Evolutionary conservation across 2,113 vertebrate species (phyloP).

Genomic region (Vombatus ursinus): DNA sequence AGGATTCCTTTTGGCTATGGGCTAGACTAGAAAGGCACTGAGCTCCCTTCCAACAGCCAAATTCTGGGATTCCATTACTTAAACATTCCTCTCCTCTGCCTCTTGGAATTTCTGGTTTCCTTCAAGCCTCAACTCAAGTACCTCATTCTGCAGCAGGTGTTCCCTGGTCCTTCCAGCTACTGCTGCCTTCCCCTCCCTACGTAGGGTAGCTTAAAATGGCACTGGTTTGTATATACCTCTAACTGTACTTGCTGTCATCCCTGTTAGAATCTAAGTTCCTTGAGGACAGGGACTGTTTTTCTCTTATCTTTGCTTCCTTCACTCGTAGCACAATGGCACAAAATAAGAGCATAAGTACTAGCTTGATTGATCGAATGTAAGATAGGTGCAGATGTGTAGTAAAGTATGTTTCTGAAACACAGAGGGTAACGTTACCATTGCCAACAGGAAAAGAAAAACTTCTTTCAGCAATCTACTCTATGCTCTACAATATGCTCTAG

Average conservation of each 20-base stretch:
- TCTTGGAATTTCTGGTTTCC: not conserved
- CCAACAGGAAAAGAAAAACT: slow-evolving; percentile 5
- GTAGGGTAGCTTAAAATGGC: not conserved
- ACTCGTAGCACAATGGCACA: not conserved
- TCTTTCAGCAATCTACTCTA: slow-evolving; percentile 24
- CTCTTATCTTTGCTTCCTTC: not conserved
- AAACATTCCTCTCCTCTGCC: not conserved
- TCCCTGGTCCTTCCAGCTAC: not conserved
- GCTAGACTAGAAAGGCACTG: too few species aligned
- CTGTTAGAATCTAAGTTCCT: not conserved
- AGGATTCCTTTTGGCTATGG: too few species aligned
- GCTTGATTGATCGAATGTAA: not conserved
- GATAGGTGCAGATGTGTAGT: not conserved
- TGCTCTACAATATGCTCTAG: not conserved
- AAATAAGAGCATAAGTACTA: not conserved
- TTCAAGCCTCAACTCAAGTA: not conserved
- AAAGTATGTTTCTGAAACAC: not conserved
- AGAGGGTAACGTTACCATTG: not conserved
- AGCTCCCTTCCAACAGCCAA: not conserved
- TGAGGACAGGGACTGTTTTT: not conserved
- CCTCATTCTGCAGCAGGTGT: not conserved
- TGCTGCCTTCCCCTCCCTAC: not conserved
- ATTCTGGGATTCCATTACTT: not conserved
- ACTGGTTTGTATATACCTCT: not conserved
- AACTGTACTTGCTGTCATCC: not conserved